Base-by-base conservation (phyloP, 2,888 invertebrate genomes). In the Clostera curtula region DNA sequence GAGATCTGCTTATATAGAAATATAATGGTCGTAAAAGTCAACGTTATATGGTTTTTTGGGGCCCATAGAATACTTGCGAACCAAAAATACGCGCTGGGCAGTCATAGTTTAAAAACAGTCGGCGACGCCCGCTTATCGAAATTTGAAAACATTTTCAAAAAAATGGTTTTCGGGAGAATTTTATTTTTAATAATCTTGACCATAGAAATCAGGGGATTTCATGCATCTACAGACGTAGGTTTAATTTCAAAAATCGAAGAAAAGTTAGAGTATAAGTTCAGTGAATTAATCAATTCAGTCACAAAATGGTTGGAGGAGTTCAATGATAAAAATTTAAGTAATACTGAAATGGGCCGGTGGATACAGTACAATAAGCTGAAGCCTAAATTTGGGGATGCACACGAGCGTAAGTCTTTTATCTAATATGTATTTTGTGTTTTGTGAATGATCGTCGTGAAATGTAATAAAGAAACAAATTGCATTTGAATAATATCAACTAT, bases 291-390 rank as follows among this genome's bases (percentile, higher is more conserved):
- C 0, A 40, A 41, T 23, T 44, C 29, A 36, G 29, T 64, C 0
- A 49, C 64, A 0, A 43, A 43, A 24, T 58, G 49, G 49, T 35
- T 82, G 11, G 70, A 72, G 22, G 40, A 50, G 12, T 63, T 72
- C n/a, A 79, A 80, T 34, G 76, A 80, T 49, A 40, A 40, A 9
- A 52, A 67, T 48, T 42, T 76, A 13, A 66, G 70, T 1, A 46
- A 41, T 0, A 72, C 67, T 52, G 62, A 57, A 1, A 32, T 73
- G 8, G 80, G 76, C 0, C 60, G 46, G 17, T 36, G 67, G 22
- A 11, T 80, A 5, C 54, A 61, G 14, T 80, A 80, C 34, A 43
- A 71, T 3, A 56, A 67, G 5, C 55, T 79, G 4, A 77, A 77
- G 31, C 57, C 66, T 0, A 62, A 54, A 29, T 36, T 64, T 5